phyloP scores from a whole-genome alignment of 2,797 vertebrate species.

The Poeciliopsis infans region DNA sequence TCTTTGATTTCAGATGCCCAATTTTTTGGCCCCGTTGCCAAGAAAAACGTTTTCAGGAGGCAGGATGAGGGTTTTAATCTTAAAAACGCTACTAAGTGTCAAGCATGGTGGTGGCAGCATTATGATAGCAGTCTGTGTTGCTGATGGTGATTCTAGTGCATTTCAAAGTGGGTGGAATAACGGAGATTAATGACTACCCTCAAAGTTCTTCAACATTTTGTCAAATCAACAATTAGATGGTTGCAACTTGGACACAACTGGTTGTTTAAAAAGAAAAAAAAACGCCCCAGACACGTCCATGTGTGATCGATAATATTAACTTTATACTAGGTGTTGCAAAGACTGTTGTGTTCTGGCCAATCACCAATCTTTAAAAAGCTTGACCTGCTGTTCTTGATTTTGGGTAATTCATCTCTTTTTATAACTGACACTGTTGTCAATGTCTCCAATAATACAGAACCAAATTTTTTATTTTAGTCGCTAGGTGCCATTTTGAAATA shows the following conservation, averaged over 20 bases:
- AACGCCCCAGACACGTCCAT: background rate
- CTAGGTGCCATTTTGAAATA: no score
- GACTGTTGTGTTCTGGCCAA: no score
- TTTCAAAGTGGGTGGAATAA: background rate
- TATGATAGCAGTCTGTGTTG: background rate
- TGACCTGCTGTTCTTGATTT: no score
- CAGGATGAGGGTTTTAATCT: background rate
- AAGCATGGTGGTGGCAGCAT: background rate
- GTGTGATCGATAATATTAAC: background rate
- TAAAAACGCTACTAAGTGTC: background rate
- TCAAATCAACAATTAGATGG: background rate
- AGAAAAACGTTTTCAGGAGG: background rate
- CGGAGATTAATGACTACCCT: background rate
- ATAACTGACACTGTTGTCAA: no score
- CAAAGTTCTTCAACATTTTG: background rate
- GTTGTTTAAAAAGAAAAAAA: background rate
- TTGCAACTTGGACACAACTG: background rate
- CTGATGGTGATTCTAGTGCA: background rate
- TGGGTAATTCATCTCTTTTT: no score
- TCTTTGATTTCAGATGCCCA: background rate
- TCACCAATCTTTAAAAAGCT: no score
- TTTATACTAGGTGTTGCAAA: no score
- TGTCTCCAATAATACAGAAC: no score
- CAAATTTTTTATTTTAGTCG: no score
- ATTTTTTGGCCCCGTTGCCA: background rate